Conservation (phyloP, 2,888 invertebrate species). For the Xiphydria camelus region DNA sequence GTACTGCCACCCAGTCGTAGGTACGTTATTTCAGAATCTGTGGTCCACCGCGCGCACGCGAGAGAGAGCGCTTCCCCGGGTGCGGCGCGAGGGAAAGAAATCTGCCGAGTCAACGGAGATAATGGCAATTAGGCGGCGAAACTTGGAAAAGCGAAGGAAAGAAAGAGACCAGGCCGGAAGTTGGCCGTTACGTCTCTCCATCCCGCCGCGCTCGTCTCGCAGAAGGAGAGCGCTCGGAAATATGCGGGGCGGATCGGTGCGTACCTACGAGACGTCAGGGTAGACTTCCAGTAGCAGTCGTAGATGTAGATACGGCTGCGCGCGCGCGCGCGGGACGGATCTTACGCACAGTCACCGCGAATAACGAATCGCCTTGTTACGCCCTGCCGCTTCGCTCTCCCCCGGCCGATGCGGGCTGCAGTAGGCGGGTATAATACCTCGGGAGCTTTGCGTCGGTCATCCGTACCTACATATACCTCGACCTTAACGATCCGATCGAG, state of each 20-base stretch:
- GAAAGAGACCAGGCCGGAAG: slow-evolving; percentile 31
- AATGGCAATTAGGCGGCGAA: slow-evolving; percentile 26
- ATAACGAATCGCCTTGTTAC: slow-evolving; percentile 38
- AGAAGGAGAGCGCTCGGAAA: not conserved
- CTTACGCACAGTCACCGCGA: slow-evolving; percentile 30
- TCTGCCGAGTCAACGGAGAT: slow-evolving; percentile 37
- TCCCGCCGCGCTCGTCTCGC: slow-evolving; percentile 9
- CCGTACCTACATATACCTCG: slow-evolving; percentile 6
- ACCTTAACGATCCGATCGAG: slow-evolving; percentile 24
- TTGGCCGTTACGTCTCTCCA: slow-evolving; percentile 17
- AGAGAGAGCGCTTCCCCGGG: no score
- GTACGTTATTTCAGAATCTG: no score
- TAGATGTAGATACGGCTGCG: slow-evolving; percentile 43
- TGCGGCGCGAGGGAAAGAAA: slow-evolving; percentile 11
- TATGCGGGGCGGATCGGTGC: slow-evolving; percentile 5
- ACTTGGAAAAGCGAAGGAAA: slow-evolving; percentile 19
- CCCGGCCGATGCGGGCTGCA: not conserved
- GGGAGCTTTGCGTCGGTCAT: slow-evolving; percentile 32
- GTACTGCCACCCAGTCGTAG: no score
- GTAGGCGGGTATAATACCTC: not conserved
- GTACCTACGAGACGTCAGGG: slow-evolving; percentile 24
- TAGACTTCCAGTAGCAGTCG: slow-evolving; percentile 32
- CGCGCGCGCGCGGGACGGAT: slow-evolving; percentile 31
- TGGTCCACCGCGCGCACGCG: no score
- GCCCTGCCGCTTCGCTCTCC: slow-evolving; percentile 6